phyloP scores from a whole-genome alignment of 2,797 vertebrate species.

The Neostethus bicornis region DNA sequence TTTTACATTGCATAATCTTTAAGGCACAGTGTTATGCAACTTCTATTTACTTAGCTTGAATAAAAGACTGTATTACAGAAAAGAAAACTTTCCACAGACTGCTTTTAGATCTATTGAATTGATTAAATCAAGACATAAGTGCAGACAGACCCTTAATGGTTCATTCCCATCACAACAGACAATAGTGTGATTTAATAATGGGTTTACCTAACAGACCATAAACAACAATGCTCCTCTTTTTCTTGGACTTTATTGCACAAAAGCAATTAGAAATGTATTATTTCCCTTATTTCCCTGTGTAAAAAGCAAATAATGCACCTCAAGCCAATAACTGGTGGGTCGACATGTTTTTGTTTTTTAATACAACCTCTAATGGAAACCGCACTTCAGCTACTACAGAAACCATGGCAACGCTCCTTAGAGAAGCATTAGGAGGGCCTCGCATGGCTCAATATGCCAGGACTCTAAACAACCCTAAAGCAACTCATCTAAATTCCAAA shows the following conservation, averaged over 20 bases:
- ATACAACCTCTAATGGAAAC: slow-evolving; percentile 62
- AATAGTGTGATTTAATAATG: slow-evolving; percentile 3
- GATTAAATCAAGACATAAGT: not conserved
- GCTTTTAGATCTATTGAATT: slow-evolving; percentile 1
- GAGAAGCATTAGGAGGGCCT: slow-evolving; percentile 56
- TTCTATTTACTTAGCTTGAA: not conserved
- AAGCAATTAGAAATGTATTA: slow-evolving; percentile 1
- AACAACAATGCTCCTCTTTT: not conserved
- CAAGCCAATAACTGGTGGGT: slow-evolving; percentile 36
- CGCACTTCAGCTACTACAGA: slow-evolving; percentile 61
- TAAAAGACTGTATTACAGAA: not conserved
- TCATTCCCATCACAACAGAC: not conserved
- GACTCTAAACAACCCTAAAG: slow-evolving; percentile 78
- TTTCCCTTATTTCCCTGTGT: not conserved
- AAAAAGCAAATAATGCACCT: slow-evolving; percentile 16
- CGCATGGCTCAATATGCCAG: slow-evolving; percentile 64
- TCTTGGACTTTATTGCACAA: not conserved
- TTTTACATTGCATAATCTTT: not conserved
- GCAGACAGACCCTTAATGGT: slow-evolving; percentile 1
- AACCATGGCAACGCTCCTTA: slow-evolving; percentile 65
- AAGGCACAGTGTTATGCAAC: not conserved
- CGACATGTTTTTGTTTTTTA: slow-evolving; percentile 38
- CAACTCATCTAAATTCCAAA: slow-evolving; percentile 82
- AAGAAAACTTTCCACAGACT: not conserved
- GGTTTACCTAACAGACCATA: not conserved